Percentiles rank a stretch among this genome's conserved stretches.
Evolutionary conservation across 1,140 invertebrate genomes (phyloP).

Genomic region (Medauroidea extradentata): DNA sequence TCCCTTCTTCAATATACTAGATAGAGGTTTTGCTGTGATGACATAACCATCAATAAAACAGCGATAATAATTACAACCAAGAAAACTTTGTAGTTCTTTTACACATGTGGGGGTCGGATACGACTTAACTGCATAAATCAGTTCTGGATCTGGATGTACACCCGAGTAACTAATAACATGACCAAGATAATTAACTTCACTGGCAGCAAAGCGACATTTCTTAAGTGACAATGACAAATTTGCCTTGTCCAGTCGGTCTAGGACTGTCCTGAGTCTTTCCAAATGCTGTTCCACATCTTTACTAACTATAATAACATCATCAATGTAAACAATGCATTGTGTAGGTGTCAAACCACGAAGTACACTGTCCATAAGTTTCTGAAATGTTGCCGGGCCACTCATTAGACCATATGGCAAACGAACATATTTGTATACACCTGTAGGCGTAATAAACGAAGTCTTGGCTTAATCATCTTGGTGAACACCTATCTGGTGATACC

Average conservation of each 20-base stretch:
- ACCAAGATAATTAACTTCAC: too few relatives aligned
- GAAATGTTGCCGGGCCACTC: slow-evolving; percentile 29
- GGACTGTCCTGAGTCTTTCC: slow-evolving; percentile 33
- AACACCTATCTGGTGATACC: slow-evolving; percentile 49
- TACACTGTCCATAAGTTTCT: slow-evolving; percentile 34
- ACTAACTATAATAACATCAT: slow-evolving; percentile 41
- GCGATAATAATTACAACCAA: not conserved
- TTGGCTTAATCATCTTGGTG: slow-evolving; percentile 36
- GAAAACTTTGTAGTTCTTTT: too few relatives aligned
- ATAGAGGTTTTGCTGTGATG: too few relatives aligned
- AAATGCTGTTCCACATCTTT: slow-evolving; percentile 33
- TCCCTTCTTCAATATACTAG: too few relatives aligned
- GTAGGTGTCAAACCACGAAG: slow-evolving; percentile 32
- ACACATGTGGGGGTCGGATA: too few relatives aligned
- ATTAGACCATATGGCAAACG: slow-evolving; percentile 31
- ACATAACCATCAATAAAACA: not conserved
- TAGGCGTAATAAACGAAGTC: slow-evolving; percentile 41
- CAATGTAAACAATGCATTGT: slow-evolving; percentile 39
- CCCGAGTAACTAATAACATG: too few relatives aligned
- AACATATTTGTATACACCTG: slow-evolving; percentile 38
- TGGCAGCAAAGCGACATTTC: too few relatives aligned
- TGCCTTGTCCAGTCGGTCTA: slow-evolving; percentile 32
- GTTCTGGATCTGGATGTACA: too few relatives aligned
- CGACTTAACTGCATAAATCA: too few relatives aligned
- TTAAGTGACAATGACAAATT: slow-evolving; percentile 32